A percentile compares a stretch with the other conserved stretches of the same genome.
Conservation (phyloP, 2,888 invertebrate genomes). For the Pammene fasciana region DNA sequence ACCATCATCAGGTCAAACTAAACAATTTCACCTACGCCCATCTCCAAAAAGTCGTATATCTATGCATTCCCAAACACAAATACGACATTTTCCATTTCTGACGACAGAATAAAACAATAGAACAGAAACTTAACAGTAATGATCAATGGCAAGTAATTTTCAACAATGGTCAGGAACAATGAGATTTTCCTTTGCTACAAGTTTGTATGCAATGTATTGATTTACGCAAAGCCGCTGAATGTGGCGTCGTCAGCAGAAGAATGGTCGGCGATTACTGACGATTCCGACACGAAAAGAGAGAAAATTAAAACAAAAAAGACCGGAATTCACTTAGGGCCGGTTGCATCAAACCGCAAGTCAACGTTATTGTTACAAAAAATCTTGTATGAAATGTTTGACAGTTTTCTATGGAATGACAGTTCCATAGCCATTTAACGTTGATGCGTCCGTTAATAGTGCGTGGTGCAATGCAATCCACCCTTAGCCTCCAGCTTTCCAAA, state of each 20-base stretch:
- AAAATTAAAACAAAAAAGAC: not conserved
- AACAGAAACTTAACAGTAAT: slow-evolving; percentile 36
- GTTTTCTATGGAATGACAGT: no score
- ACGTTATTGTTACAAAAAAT: no score
- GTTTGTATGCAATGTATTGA: slow-evolving; percentile 10
- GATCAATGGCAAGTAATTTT: slow-evolving; percentile 25
- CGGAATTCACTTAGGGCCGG: no score
- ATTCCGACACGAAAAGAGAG: slow-evolving; percentile 24
- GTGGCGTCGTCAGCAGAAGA: slow-evolving; percentile 19
- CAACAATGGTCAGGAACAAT: slow-evolving; percentile 18
- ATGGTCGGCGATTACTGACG: slow-evolving; percentile 27
- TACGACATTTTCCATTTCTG: not conserved
- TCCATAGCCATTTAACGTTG: no score
- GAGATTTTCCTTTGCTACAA: slow-evolving; percentile 12
- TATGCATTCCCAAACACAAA: not conserved
- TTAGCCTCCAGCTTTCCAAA: no score
- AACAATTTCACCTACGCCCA: not conserved
- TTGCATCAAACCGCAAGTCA: no score
- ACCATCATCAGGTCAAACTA: not conserved
- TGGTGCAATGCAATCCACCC: no score
- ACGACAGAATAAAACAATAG: slow-evolving; percentile 13
- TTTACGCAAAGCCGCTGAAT: slow-evolving; percentile 15
- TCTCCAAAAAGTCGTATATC: not conserved
- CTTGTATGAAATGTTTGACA: no score
- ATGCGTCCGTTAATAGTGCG: no score